Conservation (phyloP, 1,140 invertebrate species). For the Cylas formicarius region DNA sequence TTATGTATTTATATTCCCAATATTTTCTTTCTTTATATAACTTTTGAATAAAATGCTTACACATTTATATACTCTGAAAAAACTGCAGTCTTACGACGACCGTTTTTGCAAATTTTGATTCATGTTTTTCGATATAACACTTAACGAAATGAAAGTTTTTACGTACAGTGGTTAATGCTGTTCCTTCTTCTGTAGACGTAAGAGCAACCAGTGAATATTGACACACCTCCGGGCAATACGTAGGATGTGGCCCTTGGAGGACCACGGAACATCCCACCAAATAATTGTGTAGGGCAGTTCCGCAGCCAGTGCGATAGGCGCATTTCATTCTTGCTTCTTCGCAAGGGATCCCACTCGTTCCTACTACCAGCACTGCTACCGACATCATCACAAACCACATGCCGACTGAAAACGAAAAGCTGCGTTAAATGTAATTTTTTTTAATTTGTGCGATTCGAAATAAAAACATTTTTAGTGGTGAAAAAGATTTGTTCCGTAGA, state of each 20-base stretch:
- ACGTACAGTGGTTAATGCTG: constrained; percentile 62
- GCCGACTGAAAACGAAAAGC: constrained; percentile 31
- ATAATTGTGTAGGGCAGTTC: constrained; percentile 64
- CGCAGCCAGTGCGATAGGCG: constrained; percentile 65
- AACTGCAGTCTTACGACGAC: too few species aligned
- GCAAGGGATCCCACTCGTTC: constrained; percentile 46
- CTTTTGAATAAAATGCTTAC: too few species aligned
- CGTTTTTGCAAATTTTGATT: too few species aligned
- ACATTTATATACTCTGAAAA: too few species aligned
- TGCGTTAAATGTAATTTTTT: too few species aligned
- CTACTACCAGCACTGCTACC: constrained; percentile 37
- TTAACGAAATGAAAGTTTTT: too few species aligned
- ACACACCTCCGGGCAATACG: constrained; percentile 60
- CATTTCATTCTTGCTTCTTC: constrained; percentile 63
- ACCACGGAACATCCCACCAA: constrained; percentile 62
- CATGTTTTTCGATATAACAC: too few species aligned
- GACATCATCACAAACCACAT: constrained; percentile 41
- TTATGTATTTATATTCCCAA: too few species aligned
- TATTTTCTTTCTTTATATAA: too few species aligned
- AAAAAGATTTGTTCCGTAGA: too few species aligned
- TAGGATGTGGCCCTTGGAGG: constrained; percentile 46
- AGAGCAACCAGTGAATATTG: constrained; percentile 68
- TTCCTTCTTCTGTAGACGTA: constrained; percentile 69
- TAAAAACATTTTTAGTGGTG: too few species aligned
- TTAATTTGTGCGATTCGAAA: too few species aligned